Evolutionary conservation across 2,888 invertebrate species (phyloP), one percentile per base, ranked within the genome.

Genomic region (Spatulosminthurus flaviceps): DNA sequence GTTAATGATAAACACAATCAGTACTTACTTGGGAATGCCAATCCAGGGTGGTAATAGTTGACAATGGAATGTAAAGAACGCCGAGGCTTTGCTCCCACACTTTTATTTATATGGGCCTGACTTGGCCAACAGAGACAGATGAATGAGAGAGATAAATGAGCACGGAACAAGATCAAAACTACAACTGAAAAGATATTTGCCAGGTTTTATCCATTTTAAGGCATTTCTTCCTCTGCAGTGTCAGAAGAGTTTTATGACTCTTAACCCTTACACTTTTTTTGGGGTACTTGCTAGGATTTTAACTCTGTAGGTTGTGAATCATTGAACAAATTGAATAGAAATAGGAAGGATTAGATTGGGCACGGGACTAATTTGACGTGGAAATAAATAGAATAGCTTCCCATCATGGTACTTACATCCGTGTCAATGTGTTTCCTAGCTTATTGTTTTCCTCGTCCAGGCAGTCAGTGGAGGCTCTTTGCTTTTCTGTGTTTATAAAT

Each of bases 361-460:
- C 71, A 72, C 16, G 64, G 64, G 64, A 24, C 64, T 64, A 75
- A 75, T 75, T 74, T 74, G 74, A 51, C 51, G 64, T 74, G 74
- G 74, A 75, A 75, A 75, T 73, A 73, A 73, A 73, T 61, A 61
- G 61, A 73, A 29, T 43, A 22, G 43, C 51, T 73, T 19, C 1
- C 1, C 73, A 60, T 74, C 74, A 74, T 74, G 74, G 61, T 60
- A 24, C 74, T 74, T 74, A 61, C 66, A 64, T 75, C 75, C 75
- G 75, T 75, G 71, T 72, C 71, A 72, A 72, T 72, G 71, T 72
- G 24, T 72, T 72, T 72, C 42, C 75, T n/a, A 41, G 64, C 75
- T 41, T 29, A 75, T 75, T 75, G 75, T 75, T 75, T 75, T 75
- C n/a, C 5, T 34, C 24, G 42, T 41, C 19, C n/a, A 19, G 19